These are phyloP conservation scores for Montipora capricornis DNA, from an alignment of 64 coral and sea anemone species.

Conservation along the genomic window DNA sequence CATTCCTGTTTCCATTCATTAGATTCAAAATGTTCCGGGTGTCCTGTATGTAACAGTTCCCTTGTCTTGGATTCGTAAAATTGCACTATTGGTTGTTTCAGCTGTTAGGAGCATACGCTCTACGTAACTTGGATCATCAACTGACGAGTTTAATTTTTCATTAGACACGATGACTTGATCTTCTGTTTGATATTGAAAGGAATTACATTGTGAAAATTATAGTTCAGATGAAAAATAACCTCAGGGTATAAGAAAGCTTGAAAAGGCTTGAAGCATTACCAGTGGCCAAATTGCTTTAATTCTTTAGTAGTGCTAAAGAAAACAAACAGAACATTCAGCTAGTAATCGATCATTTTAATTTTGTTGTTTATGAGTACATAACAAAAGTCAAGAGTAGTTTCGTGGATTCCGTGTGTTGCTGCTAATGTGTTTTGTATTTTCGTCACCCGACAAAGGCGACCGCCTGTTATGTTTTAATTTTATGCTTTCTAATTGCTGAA, in stretches of 20 bases:
- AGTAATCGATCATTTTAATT: not conserved
- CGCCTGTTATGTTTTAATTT: not conserved
- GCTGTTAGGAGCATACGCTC: constrained; percentile 71
- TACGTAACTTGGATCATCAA: constrained; percentile 92
- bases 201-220: constrained; percentile 84
- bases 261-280: constrained; percentile 38
- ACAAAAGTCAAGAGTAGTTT: not conserved
- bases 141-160: constrained; percentile 78
- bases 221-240: constrained; percentile 63
- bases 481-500: constrained; percentile 13
- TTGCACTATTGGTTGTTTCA: constrained; percentile 71
- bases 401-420: not conserved
- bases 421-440: not conserved
- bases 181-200: constrained; percentile 72
- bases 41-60: constrained; percentile 66
- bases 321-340: constrained; percentile 24
- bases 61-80: constrained; percentile 62
- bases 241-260: constrained; percentile 53
- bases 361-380: not conserved
- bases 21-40: constrained; percentile 23
- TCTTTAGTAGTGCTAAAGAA: not conserved
- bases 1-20: constrained; percentile 39
- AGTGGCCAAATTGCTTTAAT: constrained; percentile 69
- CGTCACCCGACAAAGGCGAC: not conserved
- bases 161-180: constrained; percentile 66